Conservation (phyloP, 2,888 invertebrate species). For the Sesia bembeciformis region DNA sequence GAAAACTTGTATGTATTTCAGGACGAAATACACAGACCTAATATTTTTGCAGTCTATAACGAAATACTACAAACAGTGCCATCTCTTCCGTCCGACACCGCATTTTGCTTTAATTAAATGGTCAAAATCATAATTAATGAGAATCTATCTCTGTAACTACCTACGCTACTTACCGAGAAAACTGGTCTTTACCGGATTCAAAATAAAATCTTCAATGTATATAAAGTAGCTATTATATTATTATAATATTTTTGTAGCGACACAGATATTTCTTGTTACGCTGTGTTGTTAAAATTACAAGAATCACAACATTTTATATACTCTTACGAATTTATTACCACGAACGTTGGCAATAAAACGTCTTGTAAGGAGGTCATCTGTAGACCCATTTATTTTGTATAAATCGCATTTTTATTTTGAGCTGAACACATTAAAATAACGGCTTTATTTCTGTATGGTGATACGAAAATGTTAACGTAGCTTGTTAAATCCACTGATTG, state of each 20-base stretch:
- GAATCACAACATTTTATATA: slow-evolving; percentile 5
- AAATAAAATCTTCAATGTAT: background rate
- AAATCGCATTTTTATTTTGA: slow-evolving; percentile 29
- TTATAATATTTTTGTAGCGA: slow-evolving; percentile 1
- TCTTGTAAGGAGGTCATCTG: slow-evolving; percentile 52
- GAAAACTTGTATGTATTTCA: no score
- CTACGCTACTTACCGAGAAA: no score
- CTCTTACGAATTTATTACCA: slow-evolving; percentile 49
- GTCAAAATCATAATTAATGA: no score
- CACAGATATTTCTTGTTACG: slow-evolving; percentile 35
- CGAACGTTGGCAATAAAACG: slow-evolving; percentile 48
- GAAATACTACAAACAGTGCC: no score
- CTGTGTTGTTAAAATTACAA: slow-evolving; percentile 8
- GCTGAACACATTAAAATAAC: slow-evolving; percentile 13
- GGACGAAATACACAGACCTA: no score
- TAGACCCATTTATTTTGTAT: slow-evolving; percentile 32
- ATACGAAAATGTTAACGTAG: background rate
- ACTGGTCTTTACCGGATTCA: background rate
- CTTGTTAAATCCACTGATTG: background rate
- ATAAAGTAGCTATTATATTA: background rate
- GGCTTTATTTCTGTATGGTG: slow-evolving; percentile 7
- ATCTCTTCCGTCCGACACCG: no score
- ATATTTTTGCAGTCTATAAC: no score
- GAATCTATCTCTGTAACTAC: no score
- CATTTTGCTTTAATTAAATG: no score